Conservation (phyloP, 2,113 vertebrate genomes). For the Mellivora capensis region DNA sequence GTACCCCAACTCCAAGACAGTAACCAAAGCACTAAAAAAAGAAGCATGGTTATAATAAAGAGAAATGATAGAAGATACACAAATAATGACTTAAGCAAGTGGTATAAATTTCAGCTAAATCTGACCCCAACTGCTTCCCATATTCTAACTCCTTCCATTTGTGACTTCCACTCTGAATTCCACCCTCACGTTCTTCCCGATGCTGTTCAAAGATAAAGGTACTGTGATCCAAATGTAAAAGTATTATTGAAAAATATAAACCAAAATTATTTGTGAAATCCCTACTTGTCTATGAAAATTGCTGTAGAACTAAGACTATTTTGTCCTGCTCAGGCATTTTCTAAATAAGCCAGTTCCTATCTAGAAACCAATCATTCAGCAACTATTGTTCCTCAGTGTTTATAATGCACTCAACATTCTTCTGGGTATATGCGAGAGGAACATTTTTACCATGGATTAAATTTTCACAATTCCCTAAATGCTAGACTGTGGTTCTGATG, state of each 20-base stretch:
- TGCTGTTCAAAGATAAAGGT: constrained; percentile 14
- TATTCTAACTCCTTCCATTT: not conserved
- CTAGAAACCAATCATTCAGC: not conserved
- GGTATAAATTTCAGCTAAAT: not conserved
- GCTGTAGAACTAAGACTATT: not conserved
- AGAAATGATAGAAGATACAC: not conserved
- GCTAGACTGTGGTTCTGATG: not conserved
- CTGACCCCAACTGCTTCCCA: not conserved
- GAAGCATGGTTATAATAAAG: not conserved
- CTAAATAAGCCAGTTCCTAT: constrained; percentile 9
- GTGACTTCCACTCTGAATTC: not conserved
- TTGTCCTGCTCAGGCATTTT: constrained; percentile 10
- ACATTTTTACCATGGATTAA: not conserved
- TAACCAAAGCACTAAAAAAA: not conserved
- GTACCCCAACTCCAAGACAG: not conserved
- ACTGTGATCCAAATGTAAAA: constrained; percentile 1
- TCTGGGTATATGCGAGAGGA: not conserved
- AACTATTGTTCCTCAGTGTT: not conserved
- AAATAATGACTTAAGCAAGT: not conserved
- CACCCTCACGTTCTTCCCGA: not conserved
- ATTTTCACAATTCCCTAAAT: not conserved
- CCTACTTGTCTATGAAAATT: not conserved
- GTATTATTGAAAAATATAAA: not conserved
- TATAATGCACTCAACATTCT: not conserved
- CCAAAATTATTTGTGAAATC: constrained; percentile 17